phyloP scores from a whole-genome alignment of 2,113 vertebrate genomes.

The Parotia lawesii region DNA sequence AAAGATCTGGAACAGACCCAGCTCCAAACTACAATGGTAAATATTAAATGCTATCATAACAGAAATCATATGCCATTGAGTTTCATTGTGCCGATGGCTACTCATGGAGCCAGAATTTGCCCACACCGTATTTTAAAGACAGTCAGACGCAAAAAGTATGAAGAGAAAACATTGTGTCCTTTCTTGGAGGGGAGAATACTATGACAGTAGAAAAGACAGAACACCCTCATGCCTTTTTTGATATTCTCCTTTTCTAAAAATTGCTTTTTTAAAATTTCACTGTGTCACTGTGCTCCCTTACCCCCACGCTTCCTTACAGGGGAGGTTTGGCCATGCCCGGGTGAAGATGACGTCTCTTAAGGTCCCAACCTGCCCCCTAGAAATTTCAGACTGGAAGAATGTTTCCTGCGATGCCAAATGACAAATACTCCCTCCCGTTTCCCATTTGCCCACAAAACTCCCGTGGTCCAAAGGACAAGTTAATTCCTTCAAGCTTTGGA shows the following conservation, averaged over 20 bases:
- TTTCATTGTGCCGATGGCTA: neutral
- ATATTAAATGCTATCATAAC: neutral
- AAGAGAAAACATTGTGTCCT: neutral
- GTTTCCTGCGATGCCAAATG: neutral
- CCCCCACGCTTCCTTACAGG: neutral
- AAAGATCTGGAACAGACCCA: neutral
- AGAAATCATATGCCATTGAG: neutral
- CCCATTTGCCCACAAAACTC: neutral
- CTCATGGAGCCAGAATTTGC: neutral
- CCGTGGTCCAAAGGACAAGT: neutral
- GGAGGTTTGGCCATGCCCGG: fast-evolving
- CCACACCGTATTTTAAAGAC: neutral
- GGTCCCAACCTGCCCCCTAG: neutral
- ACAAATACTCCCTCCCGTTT: neutral
- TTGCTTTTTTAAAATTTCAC: neutral
- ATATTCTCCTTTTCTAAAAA: neutral
- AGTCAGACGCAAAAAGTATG: neutral
- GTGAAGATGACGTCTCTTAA: neutral
- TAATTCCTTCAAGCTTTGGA: neutral
- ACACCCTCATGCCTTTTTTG: neutral
- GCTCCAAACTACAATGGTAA: neutral
- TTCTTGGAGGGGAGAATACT: neutral
- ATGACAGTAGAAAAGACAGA: neutral
- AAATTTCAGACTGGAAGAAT: neutral
- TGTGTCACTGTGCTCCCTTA: neutral